Evolutionary conservation across 1,140 invertebrate genomes (phyloP).

Genomic region (Pseudomyrmex pallidus): DNA sequence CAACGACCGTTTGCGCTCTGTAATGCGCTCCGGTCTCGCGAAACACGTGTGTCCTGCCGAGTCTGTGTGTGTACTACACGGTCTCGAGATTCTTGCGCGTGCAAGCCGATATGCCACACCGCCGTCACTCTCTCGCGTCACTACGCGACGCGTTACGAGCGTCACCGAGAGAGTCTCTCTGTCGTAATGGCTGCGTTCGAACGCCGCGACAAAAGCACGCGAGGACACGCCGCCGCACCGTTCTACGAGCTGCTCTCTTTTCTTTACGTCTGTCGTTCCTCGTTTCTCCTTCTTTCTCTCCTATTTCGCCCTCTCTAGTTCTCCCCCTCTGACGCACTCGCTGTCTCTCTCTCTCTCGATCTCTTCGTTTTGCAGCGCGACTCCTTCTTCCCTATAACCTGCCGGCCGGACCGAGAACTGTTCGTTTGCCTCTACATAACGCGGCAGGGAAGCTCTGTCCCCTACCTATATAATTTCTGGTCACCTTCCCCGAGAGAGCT

Average conservation of each 20-base stretch:
- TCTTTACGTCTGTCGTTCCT: conserved; percentile 57
- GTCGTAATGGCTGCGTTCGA: conserved; percentile 73
- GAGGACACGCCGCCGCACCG: conserved; percentile 61
- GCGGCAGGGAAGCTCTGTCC: conserved; percentile 73
- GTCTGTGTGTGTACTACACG: conserved; percentile 9
- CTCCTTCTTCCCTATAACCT: conserved; percentile 32
- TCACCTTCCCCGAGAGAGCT: conserved; percentile 6
- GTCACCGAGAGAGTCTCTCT: conserved; percentile 61
- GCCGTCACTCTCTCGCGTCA: conserved; percentile 33
- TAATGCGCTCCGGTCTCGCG: too few relatives aligned
- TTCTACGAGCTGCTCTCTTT: conserved; percentile 67
- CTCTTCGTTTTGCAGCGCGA: conserved; percentile 18
- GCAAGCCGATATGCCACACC: not conserved
- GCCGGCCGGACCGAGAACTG: conserved; percentile 71
- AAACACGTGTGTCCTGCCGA: conserved; percentile 36
- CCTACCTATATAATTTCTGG: conserved; percentile 59
- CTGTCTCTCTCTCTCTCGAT: not conserved
- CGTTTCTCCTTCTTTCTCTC: conserved; percentile 9
- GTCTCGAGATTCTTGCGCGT: conserved; percentile 41
- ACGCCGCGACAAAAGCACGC: conserved; percentile 73
- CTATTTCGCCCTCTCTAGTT: conserved; percentile 30
- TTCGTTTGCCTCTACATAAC: conserved; percentile 56
- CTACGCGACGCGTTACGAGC: not conserved
- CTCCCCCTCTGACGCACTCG: not conserved
- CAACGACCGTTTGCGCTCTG: not conserved